Evolutionary conservation across 2,113 vertebrate species (phyloP).

Genomic region (Leptocoma aspasia): DNA sequence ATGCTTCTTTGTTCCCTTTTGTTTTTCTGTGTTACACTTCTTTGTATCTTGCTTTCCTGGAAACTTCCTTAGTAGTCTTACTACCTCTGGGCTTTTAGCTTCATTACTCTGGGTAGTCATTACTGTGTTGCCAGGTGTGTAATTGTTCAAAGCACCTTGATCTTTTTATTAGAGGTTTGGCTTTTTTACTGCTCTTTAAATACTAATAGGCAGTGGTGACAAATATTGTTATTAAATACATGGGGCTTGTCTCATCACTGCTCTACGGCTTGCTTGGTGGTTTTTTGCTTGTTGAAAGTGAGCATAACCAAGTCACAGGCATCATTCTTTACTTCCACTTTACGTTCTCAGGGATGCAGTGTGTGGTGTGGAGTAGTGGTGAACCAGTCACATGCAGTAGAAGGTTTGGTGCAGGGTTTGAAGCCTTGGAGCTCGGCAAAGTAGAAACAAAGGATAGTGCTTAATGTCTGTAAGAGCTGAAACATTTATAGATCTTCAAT

Average conservation of each 20-base stretch:
- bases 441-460: background rate
- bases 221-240: conserved; percentile 23
- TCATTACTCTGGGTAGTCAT: background rate
- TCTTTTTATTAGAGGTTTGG: conserved; percentile 36
- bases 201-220: conserved; percentile 24
- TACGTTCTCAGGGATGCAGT: background rate
- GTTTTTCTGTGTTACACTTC: background rate
- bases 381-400: background rate
- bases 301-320: background rate
- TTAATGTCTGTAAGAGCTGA: background rate
- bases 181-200: conserved; percentile 38
- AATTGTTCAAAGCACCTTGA: conserved; percentile 37
- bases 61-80: conserved; percentile 30
- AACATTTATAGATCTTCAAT: background rate
- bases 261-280: background rate
- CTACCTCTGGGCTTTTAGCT: conserved; percentile 23
- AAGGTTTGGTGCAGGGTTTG: background rate
- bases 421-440: background rate
- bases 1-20: conserved; percentile 27
- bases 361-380: background rate
- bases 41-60: conserved; percentile 38
- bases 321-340: background rate
- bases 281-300: conserved; percentile 28
- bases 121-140: background rate
- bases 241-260: background rate